Evolutionary conservation across 2,113 vertebrate genomes (phyloP).

Genomic region (Chunga burmeisteri): DNA sequence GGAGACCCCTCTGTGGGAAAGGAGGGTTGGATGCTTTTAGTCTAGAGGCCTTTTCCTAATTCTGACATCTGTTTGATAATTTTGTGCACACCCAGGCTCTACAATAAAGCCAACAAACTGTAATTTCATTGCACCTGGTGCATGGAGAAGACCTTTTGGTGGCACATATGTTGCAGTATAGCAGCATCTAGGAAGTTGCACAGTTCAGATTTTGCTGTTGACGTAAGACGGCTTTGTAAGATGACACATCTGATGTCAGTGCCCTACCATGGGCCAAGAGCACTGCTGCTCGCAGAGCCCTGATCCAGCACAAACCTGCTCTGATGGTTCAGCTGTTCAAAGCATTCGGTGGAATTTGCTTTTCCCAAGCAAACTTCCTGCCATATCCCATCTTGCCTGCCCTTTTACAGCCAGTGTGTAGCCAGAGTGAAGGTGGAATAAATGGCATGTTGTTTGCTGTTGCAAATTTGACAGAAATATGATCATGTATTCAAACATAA

Average conservation of each 20-base stretch:
- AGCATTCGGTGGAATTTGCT: background rate
- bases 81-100: background rate
- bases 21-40: background rate
- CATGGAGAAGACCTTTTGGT: background rate
- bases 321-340: background rate
- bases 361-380: background rate
- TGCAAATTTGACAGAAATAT: background rate
- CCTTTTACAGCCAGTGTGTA: background rate
- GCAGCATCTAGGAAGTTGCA: background rate
- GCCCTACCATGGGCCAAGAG: accelerated
- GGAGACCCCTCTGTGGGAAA: background rate
- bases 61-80: background rate
- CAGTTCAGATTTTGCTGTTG: background rate
- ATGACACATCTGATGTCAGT: background rate
- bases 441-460: background rate
- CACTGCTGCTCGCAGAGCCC: background rate
- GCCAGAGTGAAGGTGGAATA: background rate
- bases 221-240: background rate
- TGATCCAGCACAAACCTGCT: background rate
- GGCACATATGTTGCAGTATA: background rate
- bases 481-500: background rate
- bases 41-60: background rate
- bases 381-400: background rate
- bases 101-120: background rate
- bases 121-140: background rate